Evolutionary conservation across 2,113 vertebrate species (phyloP).

Genomic region (Formicarius rufipectus): DNA sequence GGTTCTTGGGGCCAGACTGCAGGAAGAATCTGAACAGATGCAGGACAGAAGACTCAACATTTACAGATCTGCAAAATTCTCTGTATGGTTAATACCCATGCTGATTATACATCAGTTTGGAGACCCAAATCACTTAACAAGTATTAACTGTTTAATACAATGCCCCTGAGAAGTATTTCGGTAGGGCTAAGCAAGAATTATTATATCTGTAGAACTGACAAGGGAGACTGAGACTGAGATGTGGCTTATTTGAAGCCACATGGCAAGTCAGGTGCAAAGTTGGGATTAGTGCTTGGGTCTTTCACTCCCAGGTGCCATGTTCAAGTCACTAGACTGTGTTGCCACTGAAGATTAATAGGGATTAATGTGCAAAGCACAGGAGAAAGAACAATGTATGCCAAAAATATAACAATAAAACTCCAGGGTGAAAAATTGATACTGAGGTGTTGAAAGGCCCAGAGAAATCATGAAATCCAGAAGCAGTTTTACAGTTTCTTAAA

Average conservation of each 20-base stretch:
- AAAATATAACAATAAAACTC: conserved; percentile 25
- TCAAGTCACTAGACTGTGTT: background rate
- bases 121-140: conserved; percentile 54
- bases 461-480: conserved; percentile 28
- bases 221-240: background rate
- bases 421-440: background rate
- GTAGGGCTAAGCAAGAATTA: conserved; percentile 51
- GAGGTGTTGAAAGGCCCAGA: conserved; percentile 34
- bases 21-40: background rate
- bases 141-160: conserved; percentile 41
- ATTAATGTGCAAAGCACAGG: conserved; percentile 34
- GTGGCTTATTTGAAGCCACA: conserved; percentile 27
- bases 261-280: conserved; percentile 2
- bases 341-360: conserved; percentile 42
- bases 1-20: background rate
- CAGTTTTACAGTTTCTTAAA: conserved; percentile 13
- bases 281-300: conserved; percentile 13
- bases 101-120: conserved; percentile 34
- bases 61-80: conserved; percentile 10
- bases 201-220: conserved; percentile 12
- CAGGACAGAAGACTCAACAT: conserved; percentile 10
- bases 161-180: conserved; percentile 39
- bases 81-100: conserved; percentile 23
- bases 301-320: background rate
- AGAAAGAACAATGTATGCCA: background rate